Evolutionary conservation across 1,140 invertebrate genomes (phyloP), one percentile per base, ranked within the genome.

Genomic region (Dreissena rostriformis): DNA sequence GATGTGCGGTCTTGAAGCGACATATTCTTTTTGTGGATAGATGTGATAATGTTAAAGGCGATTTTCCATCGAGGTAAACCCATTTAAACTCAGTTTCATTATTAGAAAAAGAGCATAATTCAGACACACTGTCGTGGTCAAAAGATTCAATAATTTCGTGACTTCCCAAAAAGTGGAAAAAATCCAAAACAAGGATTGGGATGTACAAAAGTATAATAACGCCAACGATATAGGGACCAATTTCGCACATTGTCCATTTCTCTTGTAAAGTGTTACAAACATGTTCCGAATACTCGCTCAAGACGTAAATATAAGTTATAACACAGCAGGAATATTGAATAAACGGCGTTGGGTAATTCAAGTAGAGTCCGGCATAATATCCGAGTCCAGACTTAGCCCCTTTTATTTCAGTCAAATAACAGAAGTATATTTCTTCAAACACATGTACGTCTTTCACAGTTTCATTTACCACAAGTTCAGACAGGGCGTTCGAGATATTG

Each of bases 141-240:
- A 68, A n/a, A 17, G n/a, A 52, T 17, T 28, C 19, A 17, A 65
- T 24, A 11, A 49, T 53, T 39, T 82, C 70, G 24, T 49, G 61
- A 29, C 53, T 74, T 22, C 53, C 63, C 51, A 81, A 19, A 24
- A 68, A 61, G 22, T 52, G 28, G 10, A 22, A 28, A 15, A 81
- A 17, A 22, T 73, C 26, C 10, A 81, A 52, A 14, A 81, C 28
- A 0, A 81, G 28, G 26, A 81, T 81, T 51, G 79, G 79, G 26
- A 72, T 72, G 26, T 81, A 81, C n/a, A 72, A 51, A 22, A 81
- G 72, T 49, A 81, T 19, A 29, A 72, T 49, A 15, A 81, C 15
- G 49, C 79, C 68, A 24, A 81, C 24, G 26, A 81, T 72, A 66
- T 81, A 81, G 10, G 79, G 79, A 22, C 71, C 71, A 26, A 67